phyloP scores from a whole-genome alignment of 2,113 vertebrate species.

The Bubo blakistoni region DNA sequence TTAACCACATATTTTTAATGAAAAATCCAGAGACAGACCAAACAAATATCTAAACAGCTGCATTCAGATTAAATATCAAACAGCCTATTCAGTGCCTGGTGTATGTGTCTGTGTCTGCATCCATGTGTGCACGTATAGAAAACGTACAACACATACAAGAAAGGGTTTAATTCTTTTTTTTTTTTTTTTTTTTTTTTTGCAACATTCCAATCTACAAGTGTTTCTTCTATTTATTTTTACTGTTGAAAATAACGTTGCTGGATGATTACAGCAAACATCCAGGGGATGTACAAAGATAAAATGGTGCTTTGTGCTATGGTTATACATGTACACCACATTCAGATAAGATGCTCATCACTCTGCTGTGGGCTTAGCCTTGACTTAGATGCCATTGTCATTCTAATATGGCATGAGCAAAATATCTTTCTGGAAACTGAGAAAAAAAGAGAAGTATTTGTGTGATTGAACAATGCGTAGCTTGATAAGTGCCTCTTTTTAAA shows the following conservation, averaged over 20 bases:
- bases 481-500: constrained; percentile 53
- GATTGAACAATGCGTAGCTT: constrained; percentile 26
- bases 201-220: constrained; percentile 44
- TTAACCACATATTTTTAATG: constrained; percentile 79
- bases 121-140: background rate
- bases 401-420: constrained; percentile 64
- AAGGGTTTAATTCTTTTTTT: background rate
- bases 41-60: constrained; percentile 75
- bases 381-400: constrained; percentile 41
- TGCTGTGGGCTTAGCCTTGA: constrained; percentile 52
- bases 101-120: background rate
- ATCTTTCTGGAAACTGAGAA: constrained; percentile 29
- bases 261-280: constrained; percentile 29
- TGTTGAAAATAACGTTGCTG: background rate
- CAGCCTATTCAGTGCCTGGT: background rate
- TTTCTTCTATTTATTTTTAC: background rate
- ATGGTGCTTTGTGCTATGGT: constrained; percentile 4
- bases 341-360: constrained; percentile 32
- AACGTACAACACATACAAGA: background rate
- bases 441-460: constrained; percentile 9
- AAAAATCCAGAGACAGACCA: constrained; percentile 70
- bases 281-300: background rate
- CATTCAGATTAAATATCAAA: constrained; percentile 62
- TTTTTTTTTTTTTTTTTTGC: background rate
- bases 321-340: background rate